A percentile compares a stretch with the other conserved stretches of the same genome.
Evolutionary conservation across 1,140 invertebrate genomes (phyloP).

Genomic region (Leptoteleia sp.): DNA sequence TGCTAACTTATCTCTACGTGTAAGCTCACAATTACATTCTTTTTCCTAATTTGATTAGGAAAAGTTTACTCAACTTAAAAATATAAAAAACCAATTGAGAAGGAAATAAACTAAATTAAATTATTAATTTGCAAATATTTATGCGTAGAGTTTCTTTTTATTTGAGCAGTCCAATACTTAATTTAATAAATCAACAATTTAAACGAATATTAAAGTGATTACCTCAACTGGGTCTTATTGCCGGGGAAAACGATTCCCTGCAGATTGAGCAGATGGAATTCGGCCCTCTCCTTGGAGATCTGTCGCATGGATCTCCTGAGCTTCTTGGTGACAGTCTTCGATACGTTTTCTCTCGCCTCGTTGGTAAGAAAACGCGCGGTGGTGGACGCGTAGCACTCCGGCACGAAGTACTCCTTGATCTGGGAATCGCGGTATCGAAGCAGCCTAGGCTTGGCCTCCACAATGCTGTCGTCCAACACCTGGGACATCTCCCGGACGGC

Average conservation of each 20-base stretch:
- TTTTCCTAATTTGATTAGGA: no score
- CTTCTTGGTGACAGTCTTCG: conserved; percentile 71
- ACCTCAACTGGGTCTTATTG: conserved; percentile 79
- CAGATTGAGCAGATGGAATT: conserved; percentile 79
- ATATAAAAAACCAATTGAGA: no score
- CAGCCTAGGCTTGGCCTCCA: conserved; percentile 70
- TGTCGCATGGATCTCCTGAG: conserved; percentile 72
- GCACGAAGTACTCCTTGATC: conserved; percentile 74
- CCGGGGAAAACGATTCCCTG: conserved; percentile 77
- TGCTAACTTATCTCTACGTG: no score
- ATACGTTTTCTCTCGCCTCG: conserved; percentile 75
- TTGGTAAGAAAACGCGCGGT: conserved; percentile 69
- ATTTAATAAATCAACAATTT: no score
- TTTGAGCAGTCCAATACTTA: no score
- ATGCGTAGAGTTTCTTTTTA: no score
- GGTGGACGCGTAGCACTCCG: conserved; percentile 72
- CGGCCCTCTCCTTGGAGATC: conserved; percentile 76
- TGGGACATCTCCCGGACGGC: conserved; percentile 75
- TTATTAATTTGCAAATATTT: no score
- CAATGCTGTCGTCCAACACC: conserved; percentile 74
- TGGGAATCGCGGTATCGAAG: conserved; percentile 71
- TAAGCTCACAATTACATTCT: no score
- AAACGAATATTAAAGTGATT: neutral
- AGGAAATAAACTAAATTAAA: no score
- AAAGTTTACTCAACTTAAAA: no score